A percentile compares a stretch with the other conserved stretches of the same genome.
phyloP scores from a whole-genome alignment of 2,113 vertebrate species.

The Chauna torquata region DNA sequence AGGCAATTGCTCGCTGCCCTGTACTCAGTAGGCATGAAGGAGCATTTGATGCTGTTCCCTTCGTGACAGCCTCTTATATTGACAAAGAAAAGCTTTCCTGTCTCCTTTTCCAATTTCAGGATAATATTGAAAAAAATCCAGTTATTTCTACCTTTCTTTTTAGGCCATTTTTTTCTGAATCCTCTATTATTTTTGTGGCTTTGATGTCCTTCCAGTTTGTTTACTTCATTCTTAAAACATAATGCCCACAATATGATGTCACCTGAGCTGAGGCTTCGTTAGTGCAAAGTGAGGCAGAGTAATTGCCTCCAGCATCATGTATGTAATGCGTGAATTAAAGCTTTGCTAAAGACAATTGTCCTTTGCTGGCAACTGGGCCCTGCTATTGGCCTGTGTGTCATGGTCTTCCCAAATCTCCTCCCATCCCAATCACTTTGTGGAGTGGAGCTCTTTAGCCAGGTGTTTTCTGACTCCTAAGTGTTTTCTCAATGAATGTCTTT shows the following conservation, averaged over 20 bases:
- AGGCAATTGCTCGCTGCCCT: not conserved
- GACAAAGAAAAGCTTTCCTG: not conserved
- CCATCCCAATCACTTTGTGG: fast-evolving
- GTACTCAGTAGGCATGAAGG: not conserved
- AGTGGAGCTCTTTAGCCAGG: not conserved
- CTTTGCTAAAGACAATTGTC: not conserved
- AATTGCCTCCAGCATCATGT: not conserved
- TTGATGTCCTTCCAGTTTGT: not conserved
- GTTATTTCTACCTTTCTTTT: fast-evolving
- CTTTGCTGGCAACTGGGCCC: not conserved
- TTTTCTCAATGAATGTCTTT: not conserved
- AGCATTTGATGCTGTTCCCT: not conserved
- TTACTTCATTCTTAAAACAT: not conserved
- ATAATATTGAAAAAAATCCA: not conserved
- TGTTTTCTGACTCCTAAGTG: not conserved
- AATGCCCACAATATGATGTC: not conserved
- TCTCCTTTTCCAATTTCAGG: not conserved
- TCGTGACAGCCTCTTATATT: not conserved
- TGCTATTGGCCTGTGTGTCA: not conserved
- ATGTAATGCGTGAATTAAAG: not conserved
- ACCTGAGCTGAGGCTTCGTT: not conserved
- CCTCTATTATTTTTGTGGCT: not conserved
- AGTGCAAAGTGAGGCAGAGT: not conserved
- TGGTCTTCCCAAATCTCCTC: not conserved
- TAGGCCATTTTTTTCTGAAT: not conserved